Evolutionary conservation across 2,113 vertebrate genomes (phyloP).

Genomic region (Corythaixoides concolor): DNA sequence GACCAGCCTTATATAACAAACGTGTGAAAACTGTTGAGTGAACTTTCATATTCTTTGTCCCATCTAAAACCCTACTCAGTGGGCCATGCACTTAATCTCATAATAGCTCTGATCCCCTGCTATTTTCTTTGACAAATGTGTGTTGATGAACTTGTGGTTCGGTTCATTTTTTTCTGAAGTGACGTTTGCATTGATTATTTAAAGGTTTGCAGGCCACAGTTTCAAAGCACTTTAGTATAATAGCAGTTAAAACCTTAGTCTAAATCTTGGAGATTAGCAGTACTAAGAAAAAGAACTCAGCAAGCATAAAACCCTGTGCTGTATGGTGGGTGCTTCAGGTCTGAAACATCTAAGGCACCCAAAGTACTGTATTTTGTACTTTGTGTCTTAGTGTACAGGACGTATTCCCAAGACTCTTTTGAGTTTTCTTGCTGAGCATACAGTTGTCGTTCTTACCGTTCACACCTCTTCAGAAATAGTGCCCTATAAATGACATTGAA

Average conservation of each 20-base stretch:
- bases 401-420: neutral
- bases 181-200: constrained; percentile 72
- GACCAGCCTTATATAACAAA: constrained; percentile 71
- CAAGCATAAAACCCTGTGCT: constrained; percentile 14
- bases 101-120: constrained; percentile 84
- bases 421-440: neutral
- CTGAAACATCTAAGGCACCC: constrained; percentile 16
- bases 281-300: constrained; percentile 18
- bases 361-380: neutral
- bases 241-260: constrained; percentile 65
- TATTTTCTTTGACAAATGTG: constrained; percentile 83
- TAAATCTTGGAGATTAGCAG: constrained; percentile 47
- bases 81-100: constrained; percentile 84
- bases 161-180: constrained; percentile 63
- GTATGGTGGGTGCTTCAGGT: constrained; percentile 23
- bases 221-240: constrained; percentile 68
- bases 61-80: constrained; percentile 80
- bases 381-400: neutral
- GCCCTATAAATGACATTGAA: neutral
- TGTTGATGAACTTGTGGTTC: constrained; percentile 80
- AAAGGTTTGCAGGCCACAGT: constrained; percentile 63
- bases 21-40: constrained; percentile 79
- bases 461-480: neutral
- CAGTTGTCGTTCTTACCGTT: neutral
- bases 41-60: constrained; percentile 80